Conservation (phyloP, 2,888 invertebrate genomes). For the Idaea dimidiata region DNA sequence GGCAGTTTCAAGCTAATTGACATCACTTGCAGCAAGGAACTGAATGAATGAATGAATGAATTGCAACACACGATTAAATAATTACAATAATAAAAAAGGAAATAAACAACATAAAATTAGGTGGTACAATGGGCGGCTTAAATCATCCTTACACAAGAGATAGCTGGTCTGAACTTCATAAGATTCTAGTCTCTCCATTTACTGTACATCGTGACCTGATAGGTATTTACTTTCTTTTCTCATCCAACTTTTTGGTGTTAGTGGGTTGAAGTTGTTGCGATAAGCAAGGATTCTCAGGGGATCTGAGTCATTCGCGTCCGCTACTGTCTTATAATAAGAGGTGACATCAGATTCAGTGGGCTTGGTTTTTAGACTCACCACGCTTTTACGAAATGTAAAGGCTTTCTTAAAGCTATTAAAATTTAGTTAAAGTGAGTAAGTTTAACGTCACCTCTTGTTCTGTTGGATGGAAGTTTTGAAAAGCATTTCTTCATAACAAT, state of each 20-base stretch:
- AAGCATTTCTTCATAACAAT: too few species aligned
- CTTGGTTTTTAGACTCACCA: neutral
- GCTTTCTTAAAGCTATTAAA: neutral
- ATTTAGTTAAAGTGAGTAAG: neutral
- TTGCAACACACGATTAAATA: too few species aligned
- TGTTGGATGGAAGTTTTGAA: too few species aligned
- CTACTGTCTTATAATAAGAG: neutral
- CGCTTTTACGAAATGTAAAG: neutral
- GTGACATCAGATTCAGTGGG: conserved; percentile 1
- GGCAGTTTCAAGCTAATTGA: too few species aligned
- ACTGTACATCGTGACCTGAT: neutral
- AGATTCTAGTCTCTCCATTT: neutral
- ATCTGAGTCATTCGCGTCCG: neutral
- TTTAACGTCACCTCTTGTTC: too few species aligned
- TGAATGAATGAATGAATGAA: too few species aligned
- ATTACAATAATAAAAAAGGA: too few species aligned
- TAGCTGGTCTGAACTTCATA: neutral
- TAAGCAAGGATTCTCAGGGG: neutral
- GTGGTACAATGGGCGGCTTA: too few species aligned
- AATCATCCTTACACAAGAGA: neutral
- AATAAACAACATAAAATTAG: too few species aligned
- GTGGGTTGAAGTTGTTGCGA: neutral
- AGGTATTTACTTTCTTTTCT: neutral
- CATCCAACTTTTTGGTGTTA: neutral
- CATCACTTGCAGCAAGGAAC: too few species aligned